Evolutionary conservation across 2,113 vertebrate species (phyloP).

Genomic region (Genyomyrus donnyi): DNA sequence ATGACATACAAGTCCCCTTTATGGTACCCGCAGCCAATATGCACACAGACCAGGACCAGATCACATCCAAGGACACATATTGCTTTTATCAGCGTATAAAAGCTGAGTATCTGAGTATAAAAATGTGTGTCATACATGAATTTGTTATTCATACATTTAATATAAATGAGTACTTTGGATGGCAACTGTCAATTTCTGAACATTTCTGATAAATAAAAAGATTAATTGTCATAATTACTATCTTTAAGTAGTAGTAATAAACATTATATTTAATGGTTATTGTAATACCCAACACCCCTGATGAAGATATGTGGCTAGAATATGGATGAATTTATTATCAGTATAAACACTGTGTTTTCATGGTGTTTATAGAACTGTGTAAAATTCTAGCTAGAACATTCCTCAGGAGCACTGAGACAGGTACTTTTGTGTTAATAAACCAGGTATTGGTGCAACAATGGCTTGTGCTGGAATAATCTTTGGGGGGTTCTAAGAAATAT

Average conservation of each 20-base stretch:
- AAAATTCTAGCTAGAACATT: background rate
- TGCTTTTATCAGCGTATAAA: background rate
- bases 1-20: slow-evolving; percentile 6
- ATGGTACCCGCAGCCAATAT: background rate
- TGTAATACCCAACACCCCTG: background rate
- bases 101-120: background rate
- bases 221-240: background rate
- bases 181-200: background rate
- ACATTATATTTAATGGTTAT: background rate
- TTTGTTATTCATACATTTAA: background rate
- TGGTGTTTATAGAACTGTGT: background rate
- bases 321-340: background rate
- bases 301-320: background rate
- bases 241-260: background rate
- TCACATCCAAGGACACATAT: background rate
- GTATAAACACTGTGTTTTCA: background rate
- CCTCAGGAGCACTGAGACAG: background rate
- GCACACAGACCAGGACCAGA: background rate
- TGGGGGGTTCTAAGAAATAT: background rate
- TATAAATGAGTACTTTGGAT: background rate
- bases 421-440: slow-evolving; percentile 14
- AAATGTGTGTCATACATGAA: background rate
- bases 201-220: background rate
- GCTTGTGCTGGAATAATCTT: slow-evolving; percentile 8
- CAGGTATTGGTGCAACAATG: background rate